Evolutionary conservation across 2,888 invertebrate species (phyloP).

Genomic region (Arrhopalites spinosus): DNA sequence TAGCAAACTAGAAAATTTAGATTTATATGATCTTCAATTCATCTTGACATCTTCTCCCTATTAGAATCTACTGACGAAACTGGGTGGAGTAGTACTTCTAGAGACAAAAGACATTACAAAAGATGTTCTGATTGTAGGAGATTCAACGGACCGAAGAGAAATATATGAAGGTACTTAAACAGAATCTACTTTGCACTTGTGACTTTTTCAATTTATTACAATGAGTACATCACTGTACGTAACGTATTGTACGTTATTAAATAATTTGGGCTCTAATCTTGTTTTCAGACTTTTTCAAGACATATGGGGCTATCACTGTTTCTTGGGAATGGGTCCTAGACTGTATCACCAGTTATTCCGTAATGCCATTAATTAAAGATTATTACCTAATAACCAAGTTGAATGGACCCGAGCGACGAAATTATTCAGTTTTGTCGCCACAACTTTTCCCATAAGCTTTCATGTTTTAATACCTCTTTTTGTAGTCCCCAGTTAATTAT

Average conservation of each 20-base stretch:
- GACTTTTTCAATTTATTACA: neutral
- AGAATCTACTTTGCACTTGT: neutral
- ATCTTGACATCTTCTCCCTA: neutral
- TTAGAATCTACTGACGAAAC: conserved; percentile 43
- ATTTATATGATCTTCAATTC: neutral
- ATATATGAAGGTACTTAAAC: conserved; percentile 45
- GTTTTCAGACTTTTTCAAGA: conserved; percentile 44
- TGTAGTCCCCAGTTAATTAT: too few relatives aligned
- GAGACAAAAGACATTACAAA: conserved; percentile 13
- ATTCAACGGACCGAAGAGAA: conserved; percentile 21
- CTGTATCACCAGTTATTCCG: conserved; percentile 45
- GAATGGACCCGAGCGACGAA: neutral
- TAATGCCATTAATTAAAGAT: conserved; percentile 37
- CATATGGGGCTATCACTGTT: conserved; percentile 44
- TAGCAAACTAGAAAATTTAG: too few relatives aligned
- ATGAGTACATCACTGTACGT: too few relatives aligned
- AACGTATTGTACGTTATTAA: neutral
- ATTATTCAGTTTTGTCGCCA: too few relatives aligned
- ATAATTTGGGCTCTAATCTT: conserved; percentile 12
- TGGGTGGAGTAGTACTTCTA: conserved; percentile 44
- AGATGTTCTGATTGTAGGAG: conserved; percentile 46
- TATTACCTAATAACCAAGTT: conserved; percentile 7
- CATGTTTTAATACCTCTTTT: too few relatives aligned
- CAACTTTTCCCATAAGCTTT: too few relatives aligned
- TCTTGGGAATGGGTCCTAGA: conserved; percentile 53